A percentile compares a stretch with the other conserved stretches of the same genome.
phyloP scores from a whole-genome alignment of 2,113 vertebrate species.

The Cyanoliseus patagonus region DNA sequence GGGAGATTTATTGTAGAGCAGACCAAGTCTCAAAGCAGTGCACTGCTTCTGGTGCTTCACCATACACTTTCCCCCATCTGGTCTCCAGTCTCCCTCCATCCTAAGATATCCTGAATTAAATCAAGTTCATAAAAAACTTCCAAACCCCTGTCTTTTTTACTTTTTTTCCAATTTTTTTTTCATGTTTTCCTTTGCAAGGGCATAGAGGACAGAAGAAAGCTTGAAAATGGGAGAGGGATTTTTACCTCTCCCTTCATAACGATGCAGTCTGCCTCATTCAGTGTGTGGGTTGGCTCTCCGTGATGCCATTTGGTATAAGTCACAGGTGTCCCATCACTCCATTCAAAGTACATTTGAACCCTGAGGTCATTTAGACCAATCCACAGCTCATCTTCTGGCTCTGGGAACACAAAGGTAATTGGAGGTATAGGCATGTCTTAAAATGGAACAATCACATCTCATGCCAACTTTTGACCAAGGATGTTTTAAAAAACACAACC shows the following conservation, averaged over 20 bases:
- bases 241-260: constrained; percentile 88
- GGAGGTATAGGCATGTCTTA: background rate
- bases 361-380: constrained; percentile 90
- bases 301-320: constrained; percentile 88
- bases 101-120: background rate
- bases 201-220: background rate
- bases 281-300: constrained; percentile 83
- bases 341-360: constrained; percentile 89
- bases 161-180: background rate
- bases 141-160: background rate
- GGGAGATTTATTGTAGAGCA: background rate
- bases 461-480: background rate
- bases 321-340: constrained; percentile 89
- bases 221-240: background rate
- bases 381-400: constrained; percentile 84
- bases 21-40: background rate
- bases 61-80: background rate
- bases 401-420: constrained; percentile 64
- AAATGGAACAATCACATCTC: background rate
- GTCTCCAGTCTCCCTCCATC: background rate
- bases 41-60: background rate
- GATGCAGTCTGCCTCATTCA: constrained; percentile 86
- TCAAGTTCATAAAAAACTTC: background rate
- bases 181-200: background rate
- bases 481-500: background rate